Percentiles rank a stretch among this genome's conserved stretches.
These are phyloP conservation scores for Eupithecia abbreviata DNA, from an alignment of 2,888 invertebrate species.

Conservation along the genomic window DNA sequence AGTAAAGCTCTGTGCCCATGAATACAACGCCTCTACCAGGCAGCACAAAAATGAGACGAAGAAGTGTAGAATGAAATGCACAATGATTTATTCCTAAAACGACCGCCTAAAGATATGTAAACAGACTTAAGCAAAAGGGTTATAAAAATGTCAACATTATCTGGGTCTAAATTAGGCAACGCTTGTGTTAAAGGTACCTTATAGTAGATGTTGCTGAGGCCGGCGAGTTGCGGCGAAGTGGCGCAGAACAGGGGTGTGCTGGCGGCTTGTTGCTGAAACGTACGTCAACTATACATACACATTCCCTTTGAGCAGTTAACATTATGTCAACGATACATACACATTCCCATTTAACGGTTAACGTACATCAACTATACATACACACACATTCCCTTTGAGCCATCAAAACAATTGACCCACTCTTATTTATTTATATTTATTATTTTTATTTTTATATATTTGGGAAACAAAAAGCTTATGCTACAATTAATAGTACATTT, in stretches of 20 bases:
- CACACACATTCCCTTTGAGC: not conserved
- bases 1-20: no score
- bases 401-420: not conserved
- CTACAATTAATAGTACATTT: no score
- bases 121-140: no score
- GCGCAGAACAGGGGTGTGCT: constrained; percentile 95
- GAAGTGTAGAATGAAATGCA: no score
- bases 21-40: no score
- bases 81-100: no score
- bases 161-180: not conserved
- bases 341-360: not conserved
- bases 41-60: no score
- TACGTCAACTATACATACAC: not conserved
- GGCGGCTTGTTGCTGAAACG: constrained; percentile 92
- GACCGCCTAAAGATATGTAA: no score
- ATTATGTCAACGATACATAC: not conserved
- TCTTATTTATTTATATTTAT: no score
- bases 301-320: not conserved
- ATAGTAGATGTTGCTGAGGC: constrained; percentile 93
- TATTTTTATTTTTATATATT: no score
- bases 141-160: not conserved
- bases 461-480: no score
- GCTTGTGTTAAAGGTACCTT: constrained; percentile 70
- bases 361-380: not conserved
- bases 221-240: constrained; percentile 90